Base-by-base conservation (phyloP, 2,113 vertebrate genomes). In the Synchiropus splendidus region DNA sequence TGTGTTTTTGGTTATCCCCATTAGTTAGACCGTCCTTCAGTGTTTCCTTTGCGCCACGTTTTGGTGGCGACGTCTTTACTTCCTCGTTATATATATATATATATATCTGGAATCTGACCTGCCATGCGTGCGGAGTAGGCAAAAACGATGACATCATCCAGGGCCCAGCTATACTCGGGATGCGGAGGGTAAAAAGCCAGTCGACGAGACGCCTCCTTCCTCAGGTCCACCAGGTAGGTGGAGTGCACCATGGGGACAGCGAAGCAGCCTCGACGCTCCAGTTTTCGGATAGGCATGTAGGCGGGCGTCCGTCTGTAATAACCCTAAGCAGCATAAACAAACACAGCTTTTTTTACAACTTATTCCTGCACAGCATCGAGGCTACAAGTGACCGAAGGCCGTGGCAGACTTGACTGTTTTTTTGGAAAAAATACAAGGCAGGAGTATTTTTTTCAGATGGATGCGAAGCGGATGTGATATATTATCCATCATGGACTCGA, bases 201-300 rank as follows among this genome's bases (percentile, higher is more conserved):
- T 35, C 67, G 51, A 33, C 66, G 72, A 33, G 89, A 80, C 0
- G 88, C 89, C 2, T 83, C 77, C 68, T 88, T 91, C 10, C 86
- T 75, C 18, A 94, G 79, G 67, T 93, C 89, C 2, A 94, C 39
- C 30, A 94, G 80, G 60, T 88, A 86, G 30, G 89, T 89, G 0
- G 91, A 94, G 76, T 94, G 90, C 9, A 90, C 91, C 91, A 94
- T 92, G n/a, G 90, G 90, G 1, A 92, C 89, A 0, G 88, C 64
- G 1, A 92, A 94, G 42, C 90, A 93, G 47, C 89, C 91, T 0
- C 5, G 75, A 0, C 85, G 84, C 38, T 91, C 90, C 4, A 76
- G 80, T 51, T 81, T 81, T 16, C 90, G 81, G 44, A 93, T 85
- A 2, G 90, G 91, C 61, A 93, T 83, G 76, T 93, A 93, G 27